Evolutionary conservation across 2,797 vertebrate species (phyloP), one percentile per base, ranked within the genome.

Genomic region (Spizella passerina): DNA sequence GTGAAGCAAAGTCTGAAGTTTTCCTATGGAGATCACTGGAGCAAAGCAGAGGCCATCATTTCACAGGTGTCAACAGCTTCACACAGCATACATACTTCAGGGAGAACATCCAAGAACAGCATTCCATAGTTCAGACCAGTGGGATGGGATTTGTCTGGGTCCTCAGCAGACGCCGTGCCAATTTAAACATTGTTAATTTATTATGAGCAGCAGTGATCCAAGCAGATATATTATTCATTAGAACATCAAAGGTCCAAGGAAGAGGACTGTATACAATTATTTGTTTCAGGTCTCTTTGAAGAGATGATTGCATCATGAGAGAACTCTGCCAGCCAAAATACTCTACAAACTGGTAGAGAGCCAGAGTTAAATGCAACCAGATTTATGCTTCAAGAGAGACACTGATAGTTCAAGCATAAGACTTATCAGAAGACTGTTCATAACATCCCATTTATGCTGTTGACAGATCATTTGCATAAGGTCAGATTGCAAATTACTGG

Each of bases 131-230:
- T 63, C 53, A 91, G 27, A 92, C 41, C 44, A 87, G 44, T 24
- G 44, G 38, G 71, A 92, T 85, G 94, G 84, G 88, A 96, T 91
- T 93, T 95, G 78, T 87, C 86, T 53, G 34, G 27, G 44, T 92
- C 68, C 79, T 95, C 75, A 85, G 84, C 88, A 92, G 75, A 82
- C 68, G 64, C 68, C 0, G 0, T 77, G 86, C 52, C 88, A 94
- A 86, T 79, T 93, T 76, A 90, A 96, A 95, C 83, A 95, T 17
- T 88, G 73, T 94, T 88, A 92, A 96, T 95, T 93, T 91, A 94
- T 94, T 82, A 96, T 91, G 91, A 93, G 84, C 60, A 92, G 23
- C 52, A 92, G 64, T 64, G 83, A 96, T 90, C 71, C 75, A 92
- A 82, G 61, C 7, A 91, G 53, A 87, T 96, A 29, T 15, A 92